These are phyloP conservation scores for Pangasius sanitwongsei DNA, from an alignment of 2,797 vertebrate species.

Conservation along the genomic window DNA sequence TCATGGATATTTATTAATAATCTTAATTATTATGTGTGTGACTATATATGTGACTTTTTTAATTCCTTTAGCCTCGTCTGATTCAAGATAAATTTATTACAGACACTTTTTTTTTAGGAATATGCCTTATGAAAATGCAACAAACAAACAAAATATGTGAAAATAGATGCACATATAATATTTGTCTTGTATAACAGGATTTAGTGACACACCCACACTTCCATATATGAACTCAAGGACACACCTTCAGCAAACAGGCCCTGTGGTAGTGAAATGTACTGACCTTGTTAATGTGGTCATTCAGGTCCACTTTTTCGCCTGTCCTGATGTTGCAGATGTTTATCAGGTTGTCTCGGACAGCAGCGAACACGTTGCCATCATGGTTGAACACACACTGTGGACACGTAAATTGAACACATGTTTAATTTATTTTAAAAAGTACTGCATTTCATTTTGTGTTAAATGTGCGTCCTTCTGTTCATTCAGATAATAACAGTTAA, in stretches of 20 bases:
- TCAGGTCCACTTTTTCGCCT: slow-evolving; percentile 86
- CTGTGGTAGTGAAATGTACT: slow-evolving; percentile 44
- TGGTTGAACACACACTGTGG: slow-evolving; percentile 88
- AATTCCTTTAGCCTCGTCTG: too few species aligned
- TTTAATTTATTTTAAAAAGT: not conserved
- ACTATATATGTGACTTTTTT: not conserved
- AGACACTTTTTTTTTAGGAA: too few species aligned
- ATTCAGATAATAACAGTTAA: not conserved
- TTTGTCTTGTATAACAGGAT: slow-evolving; percentile 63
- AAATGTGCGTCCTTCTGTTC: not conserved
- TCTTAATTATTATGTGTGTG: not conserved
- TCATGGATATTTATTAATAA: not conserved
- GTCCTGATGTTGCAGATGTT: slow-evolving; percentile 86
- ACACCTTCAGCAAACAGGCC: too few species aligned
- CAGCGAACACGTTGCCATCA: slow-evolving; percentile 91
- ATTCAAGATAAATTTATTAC: too few species aligned
- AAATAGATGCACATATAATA: not conserved
- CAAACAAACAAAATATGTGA: not conserved
- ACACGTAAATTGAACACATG: not conserved
- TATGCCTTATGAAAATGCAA: too few species aligned
- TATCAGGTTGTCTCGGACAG: slow-evolving; percentile 87
- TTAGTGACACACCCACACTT: not conserved
- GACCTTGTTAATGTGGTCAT: slow-evolving; percentile 92
- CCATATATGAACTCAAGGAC: not conserved
- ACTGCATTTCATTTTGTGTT: not conserved